Evolutionary conservation across 2,113 vertebrate genomes (phyloP).

Genomic region (Illadopsis cleaveri): DNA sequence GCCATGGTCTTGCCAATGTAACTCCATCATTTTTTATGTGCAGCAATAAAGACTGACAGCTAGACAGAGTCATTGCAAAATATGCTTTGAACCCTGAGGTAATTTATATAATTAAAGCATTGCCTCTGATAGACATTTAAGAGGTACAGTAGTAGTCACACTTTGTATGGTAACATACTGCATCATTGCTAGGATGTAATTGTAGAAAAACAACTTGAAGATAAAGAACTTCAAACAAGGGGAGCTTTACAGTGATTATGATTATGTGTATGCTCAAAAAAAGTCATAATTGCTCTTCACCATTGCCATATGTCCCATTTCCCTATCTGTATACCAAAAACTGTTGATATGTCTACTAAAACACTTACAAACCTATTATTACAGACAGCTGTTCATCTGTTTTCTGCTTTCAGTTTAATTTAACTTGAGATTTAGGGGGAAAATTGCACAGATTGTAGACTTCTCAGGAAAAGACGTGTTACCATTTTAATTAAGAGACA

Average conservation of each 20-base stretch:
- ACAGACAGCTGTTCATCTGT: slow-evolving; percentile 24
- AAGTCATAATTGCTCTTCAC: slow-evolving; percentile 20
- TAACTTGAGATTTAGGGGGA: not conserved
- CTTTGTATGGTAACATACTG: not conserved
- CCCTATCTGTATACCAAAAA: slow-evolving; percentile 1
- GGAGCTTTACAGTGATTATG: slow-evolving; percentile 22
- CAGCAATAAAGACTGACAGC: slow-evolving; percentile 52
- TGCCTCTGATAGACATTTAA: slow-evolving; percentile 40
- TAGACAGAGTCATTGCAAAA: slow-evolving; percentile 46
- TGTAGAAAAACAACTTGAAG: slow-evolving; percentile 27
- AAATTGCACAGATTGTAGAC: not conserved
- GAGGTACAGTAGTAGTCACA: slow-evolving; percentile 39
- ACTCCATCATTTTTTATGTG: slow-evolving; percentile 47
- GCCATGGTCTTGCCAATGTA: slow-evolving; percentile 16
- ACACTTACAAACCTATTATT: slow-evolving; percentile 29
- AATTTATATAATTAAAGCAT: slow-evolving; percentile 62
- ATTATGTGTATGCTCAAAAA: slow-evolving; percentile 30
- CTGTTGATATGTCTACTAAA: not conserved
- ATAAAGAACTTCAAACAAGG: slow-evolving; percentile 17
- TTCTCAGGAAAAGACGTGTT: not conserved
- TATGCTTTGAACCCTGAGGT: slow-evolving; percentile 20
- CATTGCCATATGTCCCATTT: slow-evolving; percentile 16
- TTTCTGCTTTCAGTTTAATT: slow-evolving; percentile 5
- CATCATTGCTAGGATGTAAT: slow-evolving; percentile 13
- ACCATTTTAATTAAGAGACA: not conserved